Evolutionary conservation across 2,113 vertebrate species (phyloP).

Genomic region (Hemichromis elongatus): DNA sequence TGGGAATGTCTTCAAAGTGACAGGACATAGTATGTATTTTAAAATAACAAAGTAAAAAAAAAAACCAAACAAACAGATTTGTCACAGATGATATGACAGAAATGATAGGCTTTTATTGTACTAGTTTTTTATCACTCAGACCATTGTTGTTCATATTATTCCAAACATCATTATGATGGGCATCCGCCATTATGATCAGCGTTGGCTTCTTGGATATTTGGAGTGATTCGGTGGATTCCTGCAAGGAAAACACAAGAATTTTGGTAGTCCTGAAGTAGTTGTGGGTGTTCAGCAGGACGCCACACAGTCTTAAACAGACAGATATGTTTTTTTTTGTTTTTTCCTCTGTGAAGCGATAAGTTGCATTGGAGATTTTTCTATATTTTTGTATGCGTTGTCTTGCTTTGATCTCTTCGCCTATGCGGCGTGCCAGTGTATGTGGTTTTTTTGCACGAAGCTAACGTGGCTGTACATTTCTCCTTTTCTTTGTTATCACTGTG

Average conservation of each 20-base stretch:
- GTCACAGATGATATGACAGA: constrained; percentile 53
- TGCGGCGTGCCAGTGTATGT: constrained; percentile 70
- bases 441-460: constrained; percentile 77
- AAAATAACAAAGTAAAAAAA: constrained; percentile 48
- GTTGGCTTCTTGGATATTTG: constrained; percentile 13
- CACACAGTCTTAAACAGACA: constrained; percentile 1
- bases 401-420: constrained; percentile 72
- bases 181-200: constrained; percentile 15
- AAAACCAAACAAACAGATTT: constrained; percentile 19
- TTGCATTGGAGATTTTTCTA: constrained; percentile 71
- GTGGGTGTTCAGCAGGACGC: constrained; percentile 1
- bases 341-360: constrained; percentile 30
- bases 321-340: constrained; percentile 27
- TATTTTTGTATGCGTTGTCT: constrained; percentile 78
- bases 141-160: constrained; percentile 45
- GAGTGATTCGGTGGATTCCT: constrained; percentile 37
- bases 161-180: constrained; percentile 35
- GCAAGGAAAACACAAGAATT: constrained; percentile 8
- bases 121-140: constrained; percentile 73
- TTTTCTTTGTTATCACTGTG: constrained; percentile 75
- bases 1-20: constrained; percentile 74
- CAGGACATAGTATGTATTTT: constrained; percentile 71
- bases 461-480: constrained; percentile 71
- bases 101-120: constrained; percentile 73
- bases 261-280: constrained; percentile 24